phyloP scores from a whole-genome alignment of 2,797 vertebrate genomes.

The Gallinago stenura region DNA sequence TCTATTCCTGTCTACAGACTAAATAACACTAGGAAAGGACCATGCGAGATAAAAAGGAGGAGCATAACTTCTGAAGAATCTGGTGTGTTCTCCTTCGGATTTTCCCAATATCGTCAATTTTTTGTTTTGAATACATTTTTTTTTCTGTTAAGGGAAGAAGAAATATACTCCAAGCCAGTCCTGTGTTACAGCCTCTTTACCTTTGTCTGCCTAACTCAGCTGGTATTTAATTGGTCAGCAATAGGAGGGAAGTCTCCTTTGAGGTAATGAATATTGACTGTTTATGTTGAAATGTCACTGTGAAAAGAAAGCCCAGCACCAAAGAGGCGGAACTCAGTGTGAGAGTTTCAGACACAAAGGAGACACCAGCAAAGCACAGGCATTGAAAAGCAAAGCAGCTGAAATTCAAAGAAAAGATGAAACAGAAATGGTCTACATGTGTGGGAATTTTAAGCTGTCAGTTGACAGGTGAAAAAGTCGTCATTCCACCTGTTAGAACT shows the following conservation, averaged over 20 bases:
- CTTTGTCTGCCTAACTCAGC: slow-evolving; percentile 87
- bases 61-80: slow-evolving; percentile 44
- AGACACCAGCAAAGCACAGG: slow-evolving; percentile 86
- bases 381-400: slow-evolving; percentile 83
- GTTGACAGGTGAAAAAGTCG: slow-evolving; percentile 81
- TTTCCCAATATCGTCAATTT: slow-evolving; percentile 30
- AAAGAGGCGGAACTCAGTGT: slow-evolving; percentile 89
- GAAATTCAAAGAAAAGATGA: slow-evolving; percentile 81
- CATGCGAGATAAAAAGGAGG: slow-evolving; percentile 34
- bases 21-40: neutral
- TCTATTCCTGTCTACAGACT: neutral
- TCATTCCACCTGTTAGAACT: slow-evolving; percentile 78
- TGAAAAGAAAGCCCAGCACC: slow-evolving; percentile 91
- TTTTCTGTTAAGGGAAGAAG: slow-evolving; percentile 57
- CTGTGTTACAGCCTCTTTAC: slow-evolving; percentile 74
- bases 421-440: slow-evolving; percentile 79
- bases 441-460: slow-evolving; percentile 82
- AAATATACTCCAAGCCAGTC: slow-evolving; percentile 52
- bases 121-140: slow-evolving; percentile 73
- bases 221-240: slow-evolving; percentile 97
- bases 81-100: slow-evolving; percentile 6
- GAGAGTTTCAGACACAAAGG: slow-evolving; percentile 91
- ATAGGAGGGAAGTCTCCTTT: slow-evolving; percentile 92
- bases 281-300: slow-evolving; percentile 93
- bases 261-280: slow-evolving; percentile 94